A percentile compares a stretch with the other conserved stretches of the same genome.
Conservation (phyloP, 2,888 invertebrate species). For the Celastrina argiolus region DNA sequence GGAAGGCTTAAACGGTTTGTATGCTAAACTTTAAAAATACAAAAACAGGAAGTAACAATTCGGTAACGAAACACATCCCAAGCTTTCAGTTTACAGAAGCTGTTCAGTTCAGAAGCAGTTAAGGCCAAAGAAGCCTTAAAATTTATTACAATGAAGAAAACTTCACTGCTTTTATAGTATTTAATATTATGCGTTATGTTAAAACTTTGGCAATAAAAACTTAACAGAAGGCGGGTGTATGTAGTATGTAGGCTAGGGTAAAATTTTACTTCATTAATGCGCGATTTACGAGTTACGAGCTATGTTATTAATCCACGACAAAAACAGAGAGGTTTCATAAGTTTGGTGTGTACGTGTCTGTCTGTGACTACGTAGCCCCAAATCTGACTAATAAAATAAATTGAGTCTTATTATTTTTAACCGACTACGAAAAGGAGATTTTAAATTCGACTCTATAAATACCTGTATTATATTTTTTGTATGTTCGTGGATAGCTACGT, state of each 20-base stretch:
- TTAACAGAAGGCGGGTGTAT: neutral
- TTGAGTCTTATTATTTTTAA: too few relatives aligned
- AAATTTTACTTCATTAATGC: neutral
- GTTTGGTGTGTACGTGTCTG: too few relatives aligned
- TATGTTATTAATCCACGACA: neutral
- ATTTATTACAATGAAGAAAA: neutral
- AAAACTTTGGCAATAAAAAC: slow-evolving; percentile 9
- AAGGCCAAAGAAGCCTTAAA: too few relatives aligned
- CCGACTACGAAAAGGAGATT: too few relatives aligned
- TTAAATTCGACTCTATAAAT: too few relatives aligned
- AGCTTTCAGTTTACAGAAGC: neutral
- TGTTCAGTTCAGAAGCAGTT: too few relatives aligned
- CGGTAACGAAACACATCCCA: neutral
- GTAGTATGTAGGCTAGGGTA: neutral
- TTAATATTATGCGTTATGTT: slow-evolving; percentile 4
- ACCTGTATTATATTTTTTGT: too few relatives aligned
- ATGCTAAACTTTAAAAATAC: neutral
- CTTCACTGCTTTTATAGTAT: neutral
- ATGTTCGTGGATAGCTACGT: too few relatives aligned
- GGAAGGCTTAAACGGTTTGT: too few relatives aligned
- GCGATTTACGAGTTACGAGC: neutral
- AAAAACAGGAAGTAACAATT: neutral
- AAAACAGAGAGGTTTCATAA: too few relatives aligned
- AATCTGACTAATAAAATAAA: too few relatives aligned
- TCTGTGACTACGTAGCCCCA: too few relatives aligned